Evolutionary conservation across 1,140 invertebrate species (phyloP).

Genomic region (Oreohelix idahoensis): DNA sequence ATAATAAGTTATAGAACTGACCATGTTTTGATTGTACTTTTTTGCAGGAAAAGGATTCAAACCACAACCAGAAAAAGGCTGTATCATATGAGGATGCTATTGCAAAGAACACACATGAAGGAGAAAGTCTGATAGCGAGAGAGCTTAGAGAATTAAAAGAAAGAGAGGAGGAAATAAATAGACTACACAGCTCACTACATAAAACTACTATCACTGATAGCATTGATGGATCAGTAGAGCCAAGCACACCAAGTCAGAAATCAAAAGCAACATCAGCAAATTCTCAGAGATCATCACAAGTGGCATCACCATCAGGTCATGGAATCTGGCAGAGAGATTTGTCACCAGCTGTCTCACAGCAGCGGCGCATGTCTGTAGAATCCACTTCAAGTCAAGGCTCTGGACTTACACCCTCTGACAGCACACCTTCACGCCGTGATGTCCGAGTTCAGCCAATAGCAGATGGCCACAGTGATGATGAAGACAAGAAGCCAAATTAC

Average conservation of each 20-base stretch:
- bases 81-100: conserved; percentile 62
- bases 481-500: conserved; percentile 27
- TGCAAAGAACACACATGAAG: conserved; percentile 52
- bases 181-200: neutral
- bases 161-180: conserved; percentile 73
- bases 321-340: conserved; percentile 52
- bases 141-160: conserved; percentile 74
- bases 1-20: too few relatives aligned
- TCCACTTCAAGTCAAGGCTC: conserved; percentile 55
- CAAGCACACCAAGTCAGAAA: neutral
- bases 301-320: neutral
- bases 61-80: conserved; percentile 49
- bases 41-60: conserved; percentile 45
- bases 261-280: neutral
- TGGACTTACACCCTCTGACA: conserved; percentile 53
- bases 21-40: neutral
- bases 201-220: conserved; percentile 9
- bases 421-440: conserved; percentile 59
- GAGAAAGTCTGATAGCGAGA: conserved; percentile 73
- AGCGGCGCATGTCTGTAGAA: conserved; percentile 46
- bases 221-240: neutral
- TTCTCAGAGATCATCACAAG: neutral
- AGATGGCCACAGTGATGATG: conserved; percentile 12
- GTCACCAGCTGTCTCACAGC: conserved; percentile 45
- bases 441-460: conserved; percentile 27